Base-by-base conservation (phyloP, 2,888 invertebrate genomes). In the Meta bourneti region DNA sequence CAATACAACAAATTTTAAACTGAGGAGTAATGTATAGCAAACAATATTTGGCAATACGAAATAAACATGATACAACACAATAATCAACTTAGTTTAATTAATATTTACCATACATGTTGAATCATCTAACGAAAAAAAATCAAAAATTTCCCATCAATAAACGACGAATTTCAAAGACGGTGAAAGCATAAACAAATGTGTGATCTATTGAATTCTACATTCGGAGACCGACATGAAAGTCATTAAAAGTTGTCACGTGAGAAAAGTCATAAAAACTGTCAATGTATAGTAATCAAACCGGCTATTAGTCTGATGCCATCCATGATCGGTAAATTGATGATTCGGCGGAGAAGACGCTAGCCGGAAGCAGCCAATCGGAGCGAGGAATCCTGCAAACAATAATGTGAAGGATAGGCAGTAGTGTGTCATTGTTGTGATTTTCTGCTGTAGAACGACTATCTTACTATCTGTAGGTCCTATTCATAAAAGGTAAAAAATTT, bases 261-360 rank as follows among this genome's bases (percentile, higher is more conserved):
- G 20, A 48, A 6, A 69, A 51, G 75, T 77, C n/a, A 83, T 87
- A 91, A 91, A 91, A 91, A 51, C 19, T 82, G 72, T 87, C 72
- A 80, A 91, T 86, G 81, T 11, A 72, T 51, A 51, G 78, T 91
- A 77, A 91, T 87, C 86, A 91, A 19, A 49, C 34, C 77, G 20
- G 81, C 86, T 72, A 91, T 91, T 91, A 87, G 91, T 87, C 82
- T 77, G 69, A 86, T 87, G 61, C 69, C n/a, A 52, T 70, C 78
- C 71, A 83, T 91, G 91, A 90, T 91, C 78, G 72, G 82, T 83
- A 91, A 91, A 82, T 91, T 87, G 87, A 87, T 82, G 52, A 83
- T 82, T 54, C 82, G 69, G 34, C 82, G 54, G 54, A 49, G 51
- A 70, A 75, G 61, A 91, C 85, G 82, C 77, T 52, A 13, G 51